Conservation (phyloP, 2,888 invertebrate genomes). For the Smittia sp. region DNA sequence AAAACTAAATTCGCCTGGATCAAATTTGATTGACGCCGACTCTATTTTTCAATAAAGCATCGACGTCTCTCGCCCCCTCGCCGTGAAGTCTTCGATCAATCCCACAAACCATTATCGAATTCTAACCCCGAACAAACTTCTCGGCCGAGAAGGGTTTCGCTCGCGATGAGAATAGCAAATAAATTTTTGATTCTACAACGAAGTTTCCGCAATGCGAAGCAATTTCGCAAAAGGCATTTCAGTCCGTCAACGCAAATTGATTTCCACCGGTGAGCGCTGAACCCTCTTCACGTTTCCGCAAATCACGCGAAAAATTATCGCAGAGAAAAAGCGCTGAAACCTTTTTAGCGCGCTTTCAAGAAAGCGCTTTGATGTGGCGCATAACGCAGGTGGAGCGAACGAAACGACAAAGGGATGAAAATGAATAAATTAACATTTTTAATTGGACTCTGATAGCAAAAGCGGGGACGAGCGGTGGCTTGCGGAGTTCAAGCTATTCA, state of each 20-base stretch:
- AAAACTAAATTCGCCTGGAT: conserved; percentile 32
- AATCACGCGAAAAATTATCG: not conserved
- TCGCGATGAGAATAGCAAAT: not conserved
- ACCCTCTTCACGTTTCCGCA: conserved; percentile 14
- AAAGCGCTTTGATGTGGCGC: conserved; percentile 6
- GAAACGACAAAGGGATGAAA: not conserved
- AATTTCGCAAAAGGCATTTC: conserved; percentile 1
- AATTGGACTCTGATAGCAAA: conserved; percentile 12
- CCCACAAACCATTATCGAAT: conserved; percentile 32
- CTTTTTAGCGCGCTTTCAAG: not conserved
- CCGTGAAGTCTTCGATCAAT: not conserved
- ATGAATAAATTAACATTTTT: conserved; percentile 39
- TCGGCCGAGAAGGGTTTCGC: not conserved
- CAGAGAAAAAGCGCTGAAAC: not conserved
- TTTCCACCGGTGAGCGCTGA: conserved; percentile 21
- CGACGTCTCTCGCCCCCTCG: not conserved
- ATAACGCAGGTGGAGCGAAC: not conserved
- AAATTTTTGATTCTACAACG: not conserved
- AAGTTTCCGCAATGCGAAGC: not conserved
- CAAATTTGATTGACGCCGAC: conserved; percentile 39
- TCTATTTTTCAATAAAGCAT: conserved; percentile 38
- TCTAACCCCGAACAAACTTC: not conserved
- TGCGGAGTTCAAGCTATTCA: not conserved
- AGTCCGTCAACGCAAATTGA: conserved; percentile 35
- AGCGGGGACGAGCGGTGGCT: not conserved